Conservation (phyloP, 2,797 vertebrate species). For the Xerus rutilus region DNA sequence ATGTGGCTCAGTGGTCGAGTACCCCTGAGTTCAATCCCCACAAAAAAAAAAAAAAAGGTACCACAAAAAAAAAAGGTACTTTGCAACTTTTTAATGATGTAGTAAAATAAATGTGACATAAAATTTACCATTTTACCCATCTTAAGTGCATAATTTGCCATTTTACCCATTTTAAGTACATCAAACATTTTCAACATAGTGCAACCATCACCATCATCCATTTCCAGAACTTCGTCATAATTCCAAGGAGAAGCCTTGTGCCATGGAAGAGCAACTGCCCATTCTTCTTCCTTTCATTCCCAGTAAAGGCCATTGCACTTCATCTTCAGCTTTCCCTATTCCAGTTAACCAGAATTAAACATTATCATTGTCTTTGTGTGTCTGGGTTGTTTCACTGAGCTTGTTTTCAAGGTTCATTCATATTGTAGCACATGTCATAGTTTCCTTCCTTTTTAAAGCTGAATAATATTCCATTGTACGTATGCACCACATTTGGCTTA, state of each 20-base stretch:
- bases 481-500: neutral
- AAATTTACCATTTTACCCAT: neutral
- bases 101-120: neutral
- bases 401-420: neutral
- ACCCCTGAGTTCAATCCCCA: too few relatives aligned
- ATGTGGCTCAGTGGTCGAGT: too few relatives aligned
- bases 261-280: too few relatives aligned
- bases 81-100: neutral
- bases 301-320: too few relatives aligned
- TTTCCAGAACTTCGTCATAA: neutral
- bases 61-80: constrained; percentile 8
- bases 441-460: neutral
- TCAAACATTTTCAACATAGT: neutral
- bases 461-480: neutral
- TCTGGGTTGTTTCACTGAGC: neutral
- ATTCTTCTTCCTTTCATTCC: neutral
- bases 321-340: neutral
- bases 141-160: neutral
- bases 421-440: neutral
- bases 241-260: neutral
- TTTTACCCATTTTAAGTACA: too few relatives aligned
- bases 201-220: fast-evolving
- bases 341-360: neutral
- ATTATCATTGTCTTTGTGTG: neutral
- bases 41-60: too few relatives aligned